Evolutionary conservation across 1,140 invertebrate genomes (phyloP).

Genomic region (Drosophila ohnishii): DNA sequence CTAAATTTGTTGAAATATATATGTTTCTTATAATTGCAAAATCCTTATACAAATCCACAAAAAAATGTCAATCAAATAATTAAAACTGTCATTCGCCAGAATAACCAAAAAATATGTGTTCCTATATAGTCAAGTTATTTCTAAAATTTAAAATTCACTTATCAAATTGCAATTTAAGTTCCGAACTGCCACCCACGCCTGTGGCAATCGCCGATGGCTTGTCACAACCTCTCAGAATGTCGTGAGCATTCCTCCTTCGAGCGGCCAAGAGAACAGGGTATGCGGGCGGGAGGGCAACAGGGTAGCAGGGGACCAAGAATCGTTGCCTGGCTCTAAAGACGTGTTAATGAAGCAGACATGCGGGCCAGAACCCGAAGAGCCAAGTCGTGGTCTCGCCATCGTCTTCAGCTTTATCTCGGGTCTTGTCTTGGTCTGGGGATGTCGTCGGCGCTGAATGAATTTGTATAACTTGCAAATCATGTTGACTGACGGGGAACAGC

Average conservation of each 20-base stretch:
- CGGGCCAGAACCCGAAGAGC: conserved; percentile 53
- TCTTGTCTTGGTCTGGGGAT: conserved; percentile 14
- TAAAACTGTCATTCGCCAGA: too few species aligned
- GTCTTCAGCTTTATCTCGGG: conserved; percentile 15
- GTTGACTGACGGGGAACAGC: conserved; percentile 65
- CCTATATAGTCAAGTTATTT: too few species aligned
- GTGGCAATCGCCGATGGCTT: conserved; percentile 6
- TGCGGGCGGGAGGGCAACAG: conserved; percentile 6
- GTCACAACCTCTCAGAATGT: conserved; percentile 6
- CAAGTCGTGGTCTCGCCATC: conserved; percentile 42
- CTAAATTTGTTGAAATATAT: too few species aligned
- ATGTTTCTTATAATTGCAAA: too few species aligned
- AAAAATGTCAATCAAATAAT: too few species aligned
- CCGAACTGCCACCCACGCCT: conserved; percentile 8
- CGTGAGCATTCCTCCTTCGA: background rate
- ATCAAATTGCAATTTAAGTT: background rate
- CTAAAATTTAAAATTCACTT: background rate
- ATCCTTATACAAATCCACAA: too few species aligned
- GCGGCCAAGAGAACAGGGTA: conserved; percentile 21
- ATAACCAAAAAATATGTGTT: too few species aligned
- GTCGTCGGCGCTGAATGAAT: conserved; percentile 64
- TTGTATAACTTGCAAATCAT: conserved; percentile 80
- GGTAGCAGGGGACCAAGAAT: conserved; percentile 13
- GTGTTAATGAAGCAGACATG: conserved; percentile 81
- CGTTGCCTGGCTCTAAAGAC: conserved; percentile 59